Percentiles rank a stretch among this genome's conserved stretches.
Conservation (phyloP, 1,140 invertebrate species). For the Harlomillsia oculata region DNA sequence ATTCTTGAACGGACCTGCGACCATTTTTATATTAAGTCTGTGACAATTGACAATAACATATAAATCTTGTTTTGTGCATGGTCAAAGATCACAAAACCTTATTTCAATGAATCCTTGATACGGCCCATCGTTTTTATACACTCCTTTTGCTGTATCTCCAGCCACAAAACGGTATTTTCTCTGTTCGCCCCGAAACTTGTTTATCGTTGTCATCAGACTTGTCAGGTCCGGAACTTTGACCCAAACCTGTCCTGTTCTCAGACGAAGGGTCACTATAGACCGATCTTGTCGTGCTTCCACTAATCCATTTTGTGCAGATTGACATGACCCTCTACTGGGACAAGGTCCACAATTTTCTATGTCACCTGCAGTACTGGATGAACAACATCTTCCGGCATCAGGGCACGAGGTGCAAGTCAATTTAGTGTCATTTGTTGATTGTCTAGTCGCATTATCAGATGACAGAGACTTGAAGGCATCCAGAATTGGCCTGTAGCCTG, state of each 20-base stretch:
- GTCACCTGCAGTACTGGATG: no score
- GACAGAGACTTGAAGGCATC: constrained; percentile 40
- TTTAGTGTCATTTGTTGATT: not conserved
- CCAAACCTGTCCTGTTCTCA: constrained; percentile 2
- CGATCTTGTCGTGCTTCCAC: constrained; percentile 37
- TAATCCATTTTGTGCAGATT: no score
- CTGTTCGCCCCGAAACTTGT: not conserved
- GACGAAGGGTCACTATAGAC: constrained; percentile 38
- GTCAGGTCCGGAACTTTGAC: not conserved
- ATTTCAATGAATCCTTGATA: constrained; percentile 59
- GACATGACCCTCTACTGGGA: no score
- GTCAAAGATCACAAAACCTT: constrained; percentile 52
- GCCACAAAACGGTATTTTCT: not conserved
- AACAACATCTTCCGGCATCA: no score
- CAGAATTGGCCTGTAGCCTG: constrained; percentile 47
- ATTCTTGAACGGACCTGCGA: not conserved
- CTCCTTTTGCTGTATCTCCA: constrained; percentile 41
- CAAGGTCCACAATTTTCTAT: no score
- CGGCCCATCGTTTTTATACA: constrained; percentile 47
- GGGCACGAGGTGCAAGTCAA: no score
- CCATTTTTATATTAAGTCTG: no score
- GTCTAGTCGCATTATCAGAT: not conserved
- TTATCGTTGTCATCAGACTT: not conserved
- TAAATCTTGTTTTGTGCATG: no score
- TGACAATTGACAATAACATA: no score